Percentiles rank a stretch among this genome's conserved stretches.
phyloP scores from a whole-genome alignment of 2,113 vertebrate genomes.

The Taxidea taxus region DNA sequence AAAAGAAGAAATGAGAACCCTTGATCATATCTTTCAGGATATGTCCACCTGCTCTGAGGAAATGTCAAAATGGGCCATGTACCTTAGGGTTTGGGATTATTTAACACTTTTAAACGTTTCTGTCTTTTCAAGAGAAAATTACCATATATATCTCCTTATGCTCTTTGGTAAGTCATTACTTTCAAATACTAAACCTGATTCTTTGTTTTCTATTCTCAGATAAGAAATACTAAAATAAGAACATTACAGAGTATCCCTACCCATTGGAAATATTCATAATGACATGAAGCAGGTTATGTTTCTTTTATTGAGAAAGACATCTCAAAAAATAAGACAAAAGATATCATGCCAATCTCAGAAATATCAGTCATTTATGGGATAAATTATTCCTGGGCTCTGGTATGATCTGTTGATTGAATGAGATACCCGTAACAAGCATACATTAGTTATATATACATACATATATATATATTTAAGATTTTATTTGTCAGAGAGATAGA shows the following conservation, averaged over 20 bases:
- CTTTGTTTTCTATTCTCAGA: conserved; percentile 22
- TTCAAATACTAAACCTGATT: not conserved
- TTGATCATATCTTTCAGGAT: not conserved
- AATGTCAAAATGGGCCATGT: not conserved
- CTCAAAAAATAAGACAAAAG: not conserved
- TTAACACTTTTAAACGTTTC: not conserved
- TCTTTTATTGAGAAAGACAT: not conserved
- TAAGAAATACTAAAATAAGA: not conserved
- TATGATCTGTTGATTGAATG: not conserved
- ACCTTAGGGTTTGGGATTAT: not conserved
- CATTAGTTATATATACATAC: not conserved
- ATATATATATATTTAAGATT: too few relatives aligned
- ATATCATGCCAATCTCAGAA: not conserved
- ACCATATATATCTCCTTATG: not conserved
- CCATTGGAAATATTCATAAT: not conserved
- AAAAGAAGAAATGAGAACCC: not conserved
- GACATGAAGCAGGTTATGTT: not conserved
- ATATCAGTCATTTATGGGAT: not conserved
- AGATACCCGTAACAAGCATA: not conserved
- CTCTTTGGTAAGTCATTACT: not conserved
- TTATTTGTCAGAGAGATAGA: not conserved
- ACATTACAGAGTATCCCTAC: not conserved
- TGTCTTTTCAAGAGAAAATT: not conserved
- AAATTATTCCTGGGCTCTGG: not conserved
- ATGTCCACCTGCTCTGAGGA: not conserved